Evolutionary conservation across 2,888 invertebrate genomes (phyloP), one percentile per base, ranked within the genome.

Genomic region (Xestoiulus laeticollis): DNA sequence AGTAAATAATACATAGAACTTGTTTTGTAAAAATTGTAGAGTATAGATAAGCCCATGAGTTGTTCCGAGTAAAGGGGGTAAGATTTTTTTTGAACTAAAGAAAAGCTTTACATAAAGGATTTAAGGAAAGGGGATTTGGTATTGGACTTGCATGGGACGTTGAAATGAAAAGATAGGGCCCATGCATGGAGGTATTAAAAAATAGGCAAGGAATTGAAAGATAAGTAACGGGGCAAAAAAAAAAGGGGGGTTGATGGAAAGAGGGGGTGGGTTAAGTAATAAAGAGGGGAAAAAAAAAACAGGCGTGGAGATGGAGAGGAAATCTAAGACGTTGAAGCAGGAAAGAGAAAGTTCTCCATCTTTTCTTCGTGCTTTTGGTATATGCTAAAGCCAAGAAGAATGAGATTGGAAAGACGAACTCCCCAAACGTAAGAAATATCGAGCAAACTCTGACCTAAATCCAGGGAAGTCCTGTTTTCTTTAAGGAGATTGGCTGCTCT

Each of bases 111-210:
- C 59, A 59, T 59, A 59, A 59, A 59, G 59, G 59, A 59, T 59
- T 59, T 59, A 59, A 59, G 59, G 59, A 59, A 59, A 59, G 59
- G 59, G 59, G 59, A 59, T 59, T 59, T 59, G 59, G 59, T n/a
- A 59, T 59, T 59, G 59, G 59, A 22, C 22, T 4, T 38, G 38
- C 38, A 38, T 59, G 10, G 59, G 59, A 22, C 1, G 22, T 3
- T 8, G 59, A 59, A 22, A 59, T 59, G 59, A 59, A 59, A 59
- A 22, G 59, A 59, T 59, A n/a, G 59, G 59, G 59, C 59, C n/a
- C 22, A 59, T 59, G 8, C 59, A 59, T 22, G 59, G 48, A 22
- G 59, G 59, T 59, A 59, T 59, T 59, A 59, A 59, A 59, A 59
- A 59, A 22, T n/a, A 1, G 59, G 22, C 59, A 59, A 22, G 59